Base-by-base conservation (phyloP, 1,140 invertebrate species). In the Pararge aegeria region DNA sequence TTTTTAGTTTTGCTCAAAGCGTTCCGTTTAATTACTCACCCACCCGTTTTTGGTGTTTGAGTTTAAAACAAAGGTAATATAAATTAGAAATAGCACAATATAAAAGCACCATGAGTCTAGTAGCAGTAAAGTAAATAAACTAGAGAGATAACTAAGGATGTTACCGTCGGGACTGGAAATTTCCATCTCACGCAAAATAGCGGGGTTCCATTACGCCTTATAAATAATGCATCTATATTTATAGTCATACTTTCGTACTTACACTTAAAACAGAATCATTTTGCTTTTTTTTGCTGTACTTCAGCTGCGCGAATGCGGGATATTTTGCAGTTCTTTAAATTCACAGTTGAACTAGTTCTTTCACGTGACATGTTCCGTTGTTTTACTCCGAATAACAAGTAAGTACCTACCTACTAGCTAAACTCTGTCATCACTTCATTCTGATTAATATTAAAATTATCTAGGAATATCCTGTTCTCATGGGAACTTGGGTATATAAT, bases 191-290 rank as follows among this genome's bases (percentile, higher is more conserved):
- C 49, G 50, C 51, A 48, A 60, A 60, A 53, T 60, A 53, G 50
- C 57, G 40, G 21, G 37, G 57, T 38, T 60, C 57, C 50, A 60
- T 60, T 60, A 60, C 57, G 57, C 50, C 57, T 60, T 60, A 60
- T 60, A 60, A 60, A 15, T 60, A 52, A 60, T 60, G 52, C 57
- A 60, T 53, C 52, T 60, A 53, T 60, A 59, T 42, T 42, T 42
- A 42, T 15, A 42, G 13, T 15, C 13, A 16, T 16, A 42, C 38
- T 42, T 34, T 34, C 30, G 10, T 34, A 12, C 30, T 34, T 12
- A 34, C 30, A 34, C 30, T 34, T 34, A 34, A 34, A 34, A 34
- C 30, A 34, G 30, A n/a, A 34, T 4, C 30, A 34, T 34, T 34
- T 34, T n/a, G n/a, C 9, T n/a, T 34, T 34, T 34, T 34, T 24